Evolutionary conservation across 2,113 vertebrate genomes (phyloP).

Genomic region (Azemiops feae): DNA sequence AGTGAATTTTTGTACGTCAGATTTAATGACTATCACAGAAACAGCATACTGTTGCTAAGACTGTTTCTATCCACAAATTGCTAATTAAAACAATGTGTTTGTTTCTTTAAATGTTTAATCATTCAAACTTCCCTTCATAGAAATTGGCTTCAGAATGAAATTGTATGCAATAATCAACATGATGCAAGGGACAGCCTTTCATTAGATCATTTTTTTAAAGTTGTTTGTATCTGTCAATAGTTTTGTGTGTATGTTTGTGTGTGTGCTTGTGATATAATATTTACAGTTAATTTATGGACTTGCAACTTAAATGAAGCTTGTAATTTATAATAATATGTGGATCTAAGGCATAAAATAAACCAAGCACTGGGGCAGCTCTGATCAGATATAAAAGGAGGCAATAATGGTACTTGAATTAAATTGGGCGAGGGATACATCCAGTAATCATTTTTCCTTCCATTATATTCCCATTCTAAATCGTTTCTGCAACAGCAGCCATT

Average conservation of each 20-base stretch:
- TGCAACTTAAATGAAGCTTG: background rate
- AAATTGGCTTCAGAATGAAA: slow-evolving; percentile 9
- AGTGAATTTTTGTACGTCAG: slow-evolving; percentile 51
- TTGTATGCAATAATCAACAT: background rate
- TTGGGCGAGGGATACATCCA: background rate
- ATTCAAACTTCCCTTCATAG: background rate
- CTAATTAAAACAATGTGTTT: slow-evolving; percentile 68
- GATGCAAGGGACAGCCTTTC: too few species aligned
- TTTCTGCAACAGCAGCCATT: background rate
- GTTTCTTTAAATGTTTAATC: slow-evolving; percentile 33
- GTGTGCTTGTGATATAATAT: background rate
- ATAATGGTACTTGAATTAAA: background rate
- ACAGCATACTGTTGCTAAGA: slow-evolving; percentile 53
- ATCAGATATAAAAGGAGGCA: background rate
- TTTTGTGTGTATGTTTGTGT: background rate
- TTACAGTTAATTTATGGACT: background rate
- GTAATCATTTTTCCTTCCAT: background rate
- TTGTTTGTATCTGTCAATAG: background rate
- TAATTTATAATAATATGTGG: background rate
- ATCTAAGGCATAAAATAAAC: background rate
- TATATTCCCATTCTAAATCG: background rate
- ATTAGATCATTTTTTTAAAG: background rate
- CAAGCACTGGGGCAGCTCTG: background rate
- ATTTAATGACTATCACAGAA: slow-evolving; percentile 56
- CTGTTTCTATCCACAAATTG: slow-evolving; percentile 51